Percentiles rank a stretch among this genome's conserved stretches.
Evolutionary conservation across 2,888 invertebrate genomes (phyloP).

Genomic region (Stictocephala bisonia): DNA sequence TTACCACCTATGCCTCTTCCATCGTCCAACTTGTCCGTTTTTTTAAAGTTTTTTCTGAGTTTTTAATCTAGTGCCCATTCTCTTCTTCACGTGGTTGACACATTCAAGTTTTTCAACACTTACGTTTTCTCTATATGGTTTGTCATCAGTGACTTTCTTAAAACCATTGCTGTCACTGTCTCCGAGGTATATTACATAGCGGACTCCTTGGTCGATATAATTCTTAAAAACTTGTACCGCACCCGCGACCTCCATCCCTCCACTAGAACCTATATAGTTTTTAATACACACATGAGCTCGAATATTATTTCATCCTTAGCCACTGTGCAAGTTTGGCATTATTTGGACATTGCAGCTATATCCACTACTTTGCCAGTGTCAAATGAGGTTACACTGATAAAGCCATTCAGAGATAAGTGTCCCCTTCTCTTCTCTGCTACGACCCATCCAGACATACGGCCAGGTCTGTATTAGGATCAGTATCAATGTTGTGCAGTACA

Average conservation of each 20-base stretch:
- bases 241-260: conserved; percentile 12
- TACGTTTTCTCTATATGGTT: too few relatives aligned
- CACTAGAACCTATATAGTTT: conserved; percentile 16
- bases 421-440: conserved; percentile 5
- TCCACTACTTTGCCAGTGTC: conserved; percentile 32
- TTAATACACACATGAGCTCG: not conserved
- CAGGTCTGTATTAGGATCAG: not conserved
- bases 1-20: too few relatives aligned
- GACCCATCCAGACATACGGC: not conserved
- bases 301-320: conserved; percentile 59
- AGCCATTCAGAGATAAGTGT: conserved; percentile 17
- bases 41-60: too few relatives aligned
- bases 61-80: too few relatives aligned
- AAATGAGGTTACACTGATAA: conserved; percentile 23
- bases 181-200: too few relatives aligned
- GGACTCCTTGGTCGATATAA: too few relatives aligned
- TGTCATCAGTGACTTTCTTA: too few relatives aligned
- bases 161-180: too few relatives aligned
- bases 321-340: conserved; percentile 34
- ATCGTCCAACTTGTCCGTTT: too few relatives aligned
- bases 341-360: conserved; percentile 25
- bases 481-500: not conserved
- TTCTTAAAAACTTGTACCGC: conserved; percentile 11
- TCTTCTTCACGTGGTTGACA: too few relatives aligned
- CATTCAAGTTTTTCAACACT: too few relatives aligned